Evolutionary conservation across 92 coral and sea anemone genomes (phyloP), one percentile per base, ranked within the genome.

Genomic region (Phymanthus crucifer): DNA sequence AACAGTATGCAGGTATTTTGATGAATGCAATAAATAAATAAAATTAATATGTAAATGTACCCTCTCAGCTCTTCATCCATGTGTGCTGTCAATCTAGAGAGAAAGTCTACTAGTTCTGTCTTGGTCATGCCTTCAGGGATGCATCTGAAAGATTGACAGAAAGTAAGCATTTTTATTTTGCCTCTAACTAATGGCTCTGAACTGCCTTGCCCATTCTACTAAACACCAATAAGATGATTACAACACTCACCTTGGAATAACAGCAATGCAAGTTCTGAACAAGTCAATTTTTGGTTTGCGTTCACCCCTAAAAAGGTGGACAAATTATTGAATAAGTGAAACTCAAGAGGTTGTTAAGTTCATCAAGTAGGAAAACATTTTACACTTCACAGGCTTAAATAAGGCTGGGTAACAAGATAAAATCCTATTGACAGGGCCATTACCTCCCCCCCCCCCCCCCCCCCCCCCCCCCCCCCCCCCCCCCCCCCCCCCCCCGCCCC

Each of bases 111-210:
- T 45, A 96, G 88, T 40, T 96, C 99, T 34, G 86, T 61, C 81
- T 96, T 96, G 52, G 92, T 96, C 99, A 93, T 96, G 46, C 94
- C 99, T 79, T 90, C 92, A 29, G 99, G 99, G 76, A 96, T 96
- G 47, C 97, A 96, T 75, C 98, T 95, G 66, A 34, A 17, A 67
- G 23, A 17, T 19, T 17, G 80, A 79, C 17, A 70, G 19, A 67
- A 7, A 27, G 11, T 32, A 19, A 29, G 50, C 12, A 12, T 18
- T 32, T n/a, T 18, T 13, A 72, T 38, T 23, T 16, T 35, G 32
- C 33, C 21, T 40, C n/a, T 33, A 45, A 0, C 64, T 11, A 73
- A 57, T 76, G 47, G 46, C n/a, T 27, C 35, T 64, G n/a, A n/a
- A n/a, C n/a, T n/a, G n/a, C n/a, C n/a, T n/a, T n/a, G 10, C 69